A percentile compares a stretch with the other conserved stretches of the same genome.
Evolutionary conservation across 2,113 vertebrate genomes (phyloP).

Genomic region (Nesospiza acunhae): DNA sequence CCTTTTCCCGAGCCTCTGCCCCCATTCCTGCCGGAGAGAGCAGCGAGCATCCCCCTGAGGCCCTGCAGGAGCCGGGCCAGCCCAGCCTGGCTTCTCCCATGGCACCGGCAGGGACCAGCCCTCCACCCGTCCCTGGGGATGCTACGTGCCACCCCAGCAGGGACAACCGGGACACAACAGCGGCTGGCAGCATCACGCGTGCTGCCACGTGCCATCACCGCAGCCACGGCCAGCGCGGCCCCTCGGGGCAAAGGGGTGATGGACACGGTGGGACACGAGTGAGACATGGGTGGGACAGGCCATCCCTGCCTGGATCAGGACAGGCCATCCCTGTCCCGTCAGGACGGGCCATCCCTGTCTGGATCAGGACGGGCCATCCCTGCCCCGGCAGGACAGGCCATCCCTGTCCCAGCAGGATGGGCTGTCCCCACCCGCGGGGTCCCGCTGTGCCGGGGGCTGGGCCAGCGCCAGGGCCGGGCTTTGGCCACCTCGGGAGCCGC

Average conservation of each 20-base stretch:
- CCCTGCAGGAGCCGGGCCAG: accelerated
- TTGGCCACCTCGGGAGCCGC: accelerated
- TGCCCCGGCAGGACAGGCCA: no score
- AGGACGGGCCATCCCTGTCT: no score
- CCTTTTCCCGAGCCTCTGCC: not conserved
- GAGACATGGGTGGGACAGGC: no score
- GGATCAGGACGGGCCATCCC: no score
- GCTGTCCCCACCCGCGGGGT: not conserved
- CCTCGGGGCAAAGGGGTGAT: not conserved
- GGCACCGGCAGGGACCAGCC: not conserved
- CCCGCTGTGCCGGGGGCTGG: accelerated
- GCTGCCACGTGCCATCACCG: not conserved
- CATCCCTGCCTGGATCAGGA: not conserved
- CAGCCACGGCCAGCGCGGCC: not conserved
- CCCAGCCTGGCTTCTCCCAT: not conserved
- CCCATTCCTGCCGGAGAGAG: not conserved
- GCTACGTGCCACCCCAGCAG: not conserved
- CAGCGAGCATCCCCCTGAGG: accelerated
- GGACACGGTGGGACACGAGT: accelerated
- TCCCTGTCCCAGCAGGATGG: not conserved
- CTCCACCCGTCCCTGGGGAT: accelerated
- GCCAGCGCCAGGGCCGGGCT: not conserved
- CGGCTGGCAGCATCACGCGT: not conserved
- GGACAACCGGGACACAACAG: accelerated
- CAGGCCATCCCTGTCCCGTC: not conserved